Evolutionary conservation across 2,888 invertebrate genomes (phyloP), one percentile per base, ranked within the genome.

Genomic region (Geophilus truncorum): DNA sequence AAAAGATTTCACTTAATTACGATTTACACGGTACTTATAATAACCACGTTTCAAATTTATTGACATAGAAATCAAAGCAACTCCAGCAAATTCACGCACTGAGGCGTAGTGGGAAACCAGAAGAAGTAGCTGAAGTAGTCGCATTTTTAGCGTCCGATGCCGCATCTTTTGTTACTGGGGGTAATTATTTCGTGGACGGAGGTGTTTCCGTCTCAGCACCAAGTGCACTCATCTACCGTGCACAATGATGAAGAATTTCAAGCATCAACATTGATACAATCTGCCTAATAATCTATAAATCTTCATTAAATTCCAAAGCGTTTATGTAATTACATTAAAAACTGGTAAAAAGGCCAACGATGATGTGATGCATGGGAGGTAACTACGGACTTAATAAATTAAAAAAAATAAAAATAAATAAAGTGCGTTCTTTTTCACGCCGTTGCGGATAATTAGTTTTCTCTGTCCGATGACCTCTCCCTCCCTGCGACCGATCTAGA

Each of bases 391-490:
- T 45, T 18, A 51, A 18, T 7, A 51, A 51, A 12, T 7, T 21
- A 62, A 1, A 7, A 62, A 62, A 62, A 18, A 51, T 51, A 18
- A 18, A 9, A 51, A 51, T n/a, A 57, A 70, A 70, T 1, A 70
- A 23, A 70, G 12, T 28, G 70, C 70, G 70, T 70, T 70, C 70
- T 70, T 70, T 51, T 70, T 70, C 23, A 70, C 70, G 25, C 70
- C 70, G 70, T 70, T 70, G 70, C 28, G 70, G 70, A 28, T 70
- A 70, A 70, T 70, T 70, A 70, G 70, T 70, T 70, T 70, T 70
- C 70, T 70, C 70, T 70, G 70, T 70, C 70, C 70, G 70, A 70
- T 70, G 70, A 70, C 70, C 70, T 70, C 70, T 70, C 70, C 70
- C 70, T 70, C 70, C 70, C 70, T 51, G 70, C 70, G 70, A 28